Base-by-base conservation (phyloP, 2,888 invertebrate genomes). In the Drosophila siamana region DNA sequence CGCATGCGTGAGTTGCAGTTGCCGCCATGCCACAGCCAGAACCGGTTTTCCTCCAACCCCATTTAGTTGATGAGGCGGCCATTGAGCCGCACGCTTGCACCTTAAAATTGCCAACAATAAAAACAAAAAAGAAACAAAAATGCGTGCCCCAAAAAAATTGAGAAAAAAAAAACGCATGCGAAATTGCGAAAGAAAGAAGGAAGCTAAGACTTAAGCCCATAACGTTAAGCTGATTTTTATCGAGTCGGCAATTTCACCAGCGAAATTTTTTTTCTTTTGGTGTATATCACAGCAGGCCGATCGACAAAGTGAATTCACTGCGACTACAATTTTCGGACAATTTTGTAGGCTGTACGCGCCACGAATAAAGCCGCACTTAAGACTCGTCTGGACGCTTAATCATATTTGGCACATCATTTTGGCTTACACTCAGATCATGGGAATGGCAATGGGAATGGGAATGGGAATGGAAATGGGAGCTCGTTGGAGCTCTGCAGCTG, bases 171-270 rank as follows among this genome's bases (percentile, higher is more conserved):
- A n/a, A n/a, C n/a, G n/a, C n/a, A n/a, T 11, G 1, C 15, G 13
- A 2, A 7, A 2, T 2, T 19, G 19, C 0, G 6, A 46, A 40
- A 40, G 43, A 48, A 50, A 66, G 46, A 52, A 40, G 59, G 48
- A 66, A 67, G 60, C 54, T 48, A 60, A 48, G 67, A 36, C 41
- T 43, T 60, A 71, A 78, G 73, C 50, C 60, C 43, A 68, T 79
- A 26, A 71, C 55, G 62, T 83, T 81, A 81, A 85, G 83, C 80
- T 73, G 87, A 85, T 81, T 83, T 84, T 85, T 78, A 83, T 81
- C 87, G 66, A 28, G 33, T 24, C 59, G 46, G 59, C 78, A 78
- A 85, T 85, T 86, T 86, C 79, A 67, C 76, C 78, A 47, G 48
- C 16, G 59, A 47, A 70, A 55, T 43, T n/a, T n/a, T n/a, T n/a